Evolutionary conservation across 2,113 vertebrate species (phyloP), one percentile per base, ranked within the genome.

Genomic region (Saccopteryx leptura): DNA sequence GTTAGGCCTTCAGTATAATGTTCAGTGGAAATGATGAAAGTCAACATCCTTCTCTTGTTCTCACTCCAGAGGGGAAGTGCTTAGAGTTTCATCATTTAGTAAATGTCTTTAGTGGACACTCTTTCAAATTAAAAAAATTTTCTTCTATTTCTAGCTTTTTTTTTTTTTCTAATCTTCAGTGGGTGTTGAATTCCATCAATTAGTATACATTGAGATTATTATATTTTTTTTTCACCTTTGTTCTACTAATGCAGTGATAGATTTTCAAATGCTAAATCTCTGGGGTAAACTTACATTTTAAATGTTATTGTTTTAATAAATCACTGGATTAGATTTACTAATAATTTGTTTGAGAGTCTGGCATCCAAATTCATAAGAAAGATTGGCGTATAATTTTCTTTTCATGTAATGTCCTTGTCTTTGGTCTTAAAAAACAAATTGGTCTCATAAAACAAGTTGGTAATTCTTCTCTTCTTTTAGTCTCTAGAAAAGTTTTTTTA

Each of bases 361-460:
- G 4, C 12, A 71, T 58, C 52, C 33, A 94, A 72, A 66, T 60
- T 91, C 14, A 63, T 82, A 48, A 82, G 81, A 81, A 87, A 92
- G 58, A 71, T 48, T 93, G 24, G 12, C 50, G 28, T 91, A 0
- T 82, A 72, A 78, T 82, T 92, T 91, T 50, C 21, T 78, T 87
- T 79, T 79, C 71, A 74, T 17, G 2, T 74, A 54, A 61, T 61
- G n/a, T 0, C 26, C 14, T 66, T 66, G 19, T 93, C 69, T 92
- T 95, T 94, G 18, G 5, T 80, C 17, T 94, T n/a, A 76, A 39
- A 86, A 87, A 92, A 69, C 54, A 71, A 96, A 94, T 33, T 72
- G 3, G 4, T 66, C 18, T 94, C 63, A 61, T 85, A 21, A 88
- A 87, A 88, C 7, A 80, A 89, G 7, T 60, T 74, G 23, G 13